phyloP scores from a whole-genome alignment of 2,797 vertebrate species.

The Malurus splendens region DNA sequence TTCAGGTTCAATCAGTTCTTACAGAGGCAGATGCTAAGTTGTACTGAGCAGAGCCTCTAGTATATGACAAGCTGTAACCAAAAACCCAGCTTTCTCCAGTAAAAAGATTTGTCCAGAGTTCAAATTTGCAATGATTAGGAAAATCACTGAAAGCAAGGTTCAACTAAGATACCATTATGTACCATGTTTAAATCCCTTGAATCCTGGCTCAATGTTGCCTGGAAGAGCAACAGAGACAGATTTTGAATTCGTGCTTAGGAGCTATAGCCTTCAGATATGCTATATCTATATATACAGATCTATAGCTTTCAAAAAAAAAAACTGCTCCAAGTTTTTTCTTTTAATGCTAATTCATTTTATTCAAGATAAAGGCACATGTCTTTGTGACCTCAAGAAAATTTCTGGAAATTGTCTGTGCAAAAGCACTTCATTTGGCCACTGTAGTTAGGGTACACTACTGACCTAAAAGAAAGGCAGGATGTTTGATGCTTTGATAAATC shows the following conservation, averaged over 20 bases:
- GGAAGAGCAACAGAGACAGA: neutral
- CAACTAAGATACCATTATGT: neutral
- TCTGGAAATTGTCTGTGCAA: neutral
- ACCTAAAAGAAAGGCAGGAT: neutral
- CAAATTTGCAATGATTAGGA: neutral
- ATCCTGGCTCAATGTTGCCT: neutral
- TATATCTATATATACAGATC: neutral
- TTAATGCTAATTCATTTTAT: neutral
- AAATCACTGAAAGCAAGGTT: neutral
- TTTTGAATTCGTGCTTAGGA: neutral
- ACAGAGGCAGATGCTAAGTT: neutral
- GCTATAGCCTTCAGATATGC: neutral
- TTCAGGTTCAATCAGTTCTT: neutral
- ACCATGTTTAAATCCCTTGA: neutral
- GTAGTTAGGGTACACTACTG: neutral
- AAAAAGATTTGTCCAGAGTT: neutral
- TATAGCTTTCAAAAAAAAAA: neutral
- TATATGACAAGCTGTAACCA: neutral
- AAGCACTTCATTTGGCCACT: neutral
- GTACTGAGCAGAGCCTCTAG: neutral
- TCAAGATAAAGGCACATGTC: rapidly evolving
- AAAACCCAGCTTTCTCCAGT: neutral
- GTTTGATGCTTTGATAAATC: neutral
- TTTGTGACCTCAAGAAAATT: neutral
- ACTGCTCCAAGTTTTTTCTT: neutral